Percentiles rank a stretch among this genome's conserved stretches.
These are phyloP conservation scores for Adela reaumurella DNA, from an alignment of 2,888 invertebrate genomes.

Conservation along the genomic window DNA sequence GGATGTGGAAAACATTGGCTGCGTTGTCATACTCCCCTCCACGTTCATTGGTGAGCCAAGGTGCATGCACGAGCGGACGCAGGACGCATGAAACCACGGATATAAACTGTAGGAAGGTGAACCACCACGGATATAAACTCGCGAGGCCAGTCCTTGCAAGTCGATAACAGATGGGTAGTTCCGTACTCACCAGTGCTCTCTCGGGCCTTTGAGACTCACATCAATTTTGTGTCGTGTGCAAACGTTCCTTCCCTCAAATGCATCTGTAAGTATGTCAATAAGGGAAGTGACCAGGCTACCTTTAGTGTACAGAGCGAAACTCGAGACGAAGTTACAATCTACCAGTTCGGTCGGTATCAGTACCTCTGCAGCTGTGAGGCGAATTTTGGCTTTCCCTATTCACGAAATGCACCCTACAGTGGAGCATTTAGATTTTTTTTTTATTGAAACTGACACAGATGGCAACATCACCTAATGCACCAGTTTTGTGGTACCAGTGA, in stretches of 20 bases:
- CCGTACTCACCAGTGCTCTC: constrained; percentile 14
- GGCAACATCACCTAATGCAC: too few relatives aligned
- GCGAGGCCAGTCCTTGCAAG: background rate
- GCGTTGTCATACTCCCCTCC: constrained; percentile 9
- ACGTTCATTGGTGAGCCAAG: constrained; percentile 13
- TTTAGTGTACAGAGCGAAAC: constrained; percentile 10
- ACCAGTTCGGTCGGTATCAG: constrained; percentile 9
- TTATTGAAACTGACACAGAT: too few relatives aligned
- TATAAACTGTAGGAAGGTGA: constrained; percentile 7
- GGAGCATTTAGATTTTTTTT: too few relatives aligned
- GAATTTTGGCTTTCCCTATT: constrained; percentile 7
- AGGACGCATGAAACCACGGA: constrained; percentile 16
- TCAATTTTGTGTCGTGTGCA: constrained; percentile 25
- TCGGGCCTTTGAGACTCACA: constrained; percentile 12
- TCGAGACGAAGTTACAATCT: constrained; percentile 12
- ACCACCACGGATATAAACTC: constrained; percentile 2
- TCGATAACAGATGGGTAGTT: constrained; percentile 15
- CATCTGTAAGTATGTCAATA: constrained; percentile 16
- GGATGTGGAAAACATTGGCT: constrained; percentile 7
- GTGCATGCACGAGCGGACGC: constrained; percentile 14
- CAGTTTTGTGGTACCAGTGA: too few relatives aligned
- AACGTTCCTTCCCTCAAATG: constrained; percentile 27
- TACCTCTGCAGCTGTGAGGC: constrained; percentile 8
- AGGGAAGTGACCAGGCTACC: constrained; percentile 15
- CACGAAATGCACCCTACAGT: constrained; percentile 9